phyloP scores from a whole-genome alignment of 2,888 invertebrate species.

The Drosophila mercatorum region DNA sequence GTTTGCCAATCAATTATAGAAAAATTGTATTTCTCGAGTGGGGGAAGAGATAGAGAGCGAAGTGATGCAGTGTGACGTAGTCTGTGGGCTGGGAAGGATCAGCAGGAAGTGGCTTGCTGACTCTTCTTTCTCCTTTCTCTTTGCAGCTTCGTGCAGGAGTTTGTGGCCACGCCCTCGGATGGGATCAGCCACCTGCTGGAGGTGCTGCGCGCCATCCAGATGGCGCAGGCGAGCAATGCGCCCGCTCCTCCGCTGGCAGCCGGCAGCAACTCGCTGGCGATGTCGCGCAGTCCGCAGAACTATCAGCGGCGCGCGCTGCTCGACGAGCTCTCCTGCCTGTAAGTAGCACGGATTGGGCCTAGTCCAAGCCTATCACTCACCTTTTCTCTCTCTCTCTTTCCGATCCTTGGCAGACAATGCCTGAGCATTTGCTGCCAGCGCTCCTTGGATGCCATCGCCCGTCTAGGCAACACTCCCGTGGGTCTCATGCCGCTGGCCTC shows the following conservation, averaged over 20 bases:
- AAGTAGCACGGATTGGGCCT: constrained; percentile 75
- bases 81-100: not conserved
- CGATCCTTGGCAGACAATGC: constrained; percentile 87
- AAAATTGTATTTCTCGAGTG: not conserved
- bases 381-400: not conserved
- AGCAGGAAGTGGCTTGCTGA: not conserved
- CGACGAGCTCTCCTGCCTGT: constrained; percentile 94
- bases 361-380: not conserved
- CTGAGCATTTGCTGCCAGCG: constrained; percentile 92
- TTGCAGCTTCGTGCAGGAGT: constrained; percentile 95
- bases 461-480: constrained; percentile 91
- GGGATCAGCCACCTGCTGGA: constrained; percentile 94
- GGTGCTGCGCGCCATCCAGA: constrained; percentile 93
- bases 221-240: constrained; percentile 89
- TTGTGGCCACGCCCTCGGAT: constrained; percentile 94
- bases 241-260: constrained; percentile 69
- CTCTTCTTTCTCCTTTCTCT: not conserved
- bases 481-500: constrained; percentile 94
- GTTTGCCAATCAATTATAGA: not conserved
- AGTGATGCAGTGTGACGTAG: not conserved
- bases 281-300: constrained; percentile 87
- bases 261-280: constrained; percentile 72
- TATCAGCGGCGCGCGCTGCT: constrained; percentile 90
- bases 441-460: constrained; percentile 91
- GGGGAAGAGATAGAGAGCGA: not conserved